phyloP scores from a whole-genome alignment of 2,797 vertebrate species.

The Paedocypris micromegethes region DNA sequence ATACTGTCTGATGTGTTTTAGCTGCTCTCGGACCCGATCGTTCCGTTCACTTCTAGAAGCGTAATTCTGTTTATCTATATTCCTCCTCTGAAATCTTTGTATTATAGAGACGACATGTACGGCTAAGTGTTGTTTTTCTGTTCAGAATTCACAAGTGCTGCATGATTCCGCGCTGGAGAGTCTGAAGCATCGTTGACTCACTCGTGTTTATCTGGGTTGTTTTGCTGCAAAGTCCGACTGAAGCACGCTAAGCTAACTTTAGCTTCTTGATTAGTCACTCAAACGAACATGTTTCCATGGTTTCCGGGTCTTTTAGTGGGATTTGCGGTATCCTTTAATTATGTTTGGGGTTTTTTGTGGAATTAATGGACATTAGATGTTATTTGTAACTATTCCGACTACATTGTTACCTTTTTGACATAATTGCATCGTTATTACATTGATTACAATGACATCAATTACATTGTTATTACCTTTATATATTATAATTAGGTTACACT shows the following conservation, averaged over 20 bases:
- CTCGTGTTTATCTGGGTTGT: constrained; percentile 31
- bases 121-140: constrained; percentile 36
- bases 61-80: no score
- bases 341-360: not conserved
- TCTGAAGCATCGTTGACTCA: constrained; percentile 32
- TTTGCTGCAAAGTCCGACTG: constrained; percentile 16
- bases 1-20: no score
- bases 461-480: no score
- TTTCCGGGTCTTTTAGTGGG: constrained; percentile 6
- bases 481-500: no score
- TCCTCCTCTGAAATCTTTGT: no score
- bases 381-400: no score
- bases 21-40: no score
- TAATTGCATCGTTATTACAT: constrained; percentile 1
- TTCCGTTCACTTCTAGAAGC: no score
- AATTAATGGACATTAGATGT: constrained; percentile 4
- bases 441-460: no score
- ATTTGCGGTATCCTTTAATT: constrained; percentile 1
- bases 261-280: constrained; percentile 30
- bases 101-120: constrained; percentile 30
- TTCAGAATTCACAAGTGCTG: constrained; percentile 30
- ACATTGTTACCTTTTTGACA: not conserved
- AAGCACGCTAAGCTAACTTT: constrained; percentile 13
- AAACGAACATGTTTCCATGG: constrained; percentile 19
- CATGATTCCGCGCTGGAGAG: constrained; percentile 37